Base-by-base conservation (phyloP, 1,140 invertebrate species). In the Drosophila auraria region DNA sequence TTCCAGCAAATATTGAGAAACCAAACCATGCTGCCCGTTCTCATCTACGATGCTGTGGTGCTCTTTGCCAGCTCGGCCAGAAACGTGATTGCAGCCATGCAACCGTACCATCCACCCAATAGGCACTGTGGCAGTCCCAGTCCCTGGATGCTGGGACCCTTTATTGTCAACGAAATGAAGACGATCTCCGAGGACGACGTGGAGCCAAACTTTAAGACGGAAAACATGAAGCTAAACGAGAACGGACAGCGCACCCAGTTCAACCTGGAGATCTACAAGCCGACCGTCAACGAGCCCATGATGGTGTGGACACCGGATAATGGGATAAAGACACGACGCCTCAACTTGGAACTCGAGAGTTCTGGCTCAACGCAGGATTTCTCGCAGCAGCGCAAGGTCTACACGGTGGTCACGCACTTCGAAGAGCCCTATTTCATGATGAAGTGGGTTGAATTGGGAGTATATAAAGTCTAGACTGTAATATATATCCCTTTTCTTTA, bases 41-140 rank as follows among this genome's bases (percentile, higher is more conserved):
- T 97, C 11, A 94, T 96, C 25, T 96, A 96, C 74, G 96, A 97
- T 90, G 95, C 96, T 0, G 95, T 96, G 1, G 91, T 94, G 12
- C 82, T 96, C 3, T 95, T 96, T 82, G 94, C 95, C 1, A 94
- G 94, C 80, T 95, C 96, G 2, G 94, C 97, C 1, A 69, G 80
- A 7, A 92, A 91, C 68, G 74, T 92, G 0, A 83, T 92, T 7
- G 49, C 68, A 9, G 47, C 66, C 42, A 62, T 82, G 73, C 69
- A 79, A 49, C 73, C 86, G 5, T 92, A 64, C 57, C 62, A 69
- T 53, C 73, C 87, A 7, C 91, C 91, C 0, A 57, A 82, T 30
- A 73, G 58, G 2, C 62, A 71, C 0, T 92, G 91, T 12, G 66
- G 73, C 15, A 60, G 51, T 20, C 15, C 53, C 2, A 68, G 40